Evolutionary conservation across 2,797 vertebrate species (phyloP).

Genomic region (Sphenodon punctatus): DNA sequence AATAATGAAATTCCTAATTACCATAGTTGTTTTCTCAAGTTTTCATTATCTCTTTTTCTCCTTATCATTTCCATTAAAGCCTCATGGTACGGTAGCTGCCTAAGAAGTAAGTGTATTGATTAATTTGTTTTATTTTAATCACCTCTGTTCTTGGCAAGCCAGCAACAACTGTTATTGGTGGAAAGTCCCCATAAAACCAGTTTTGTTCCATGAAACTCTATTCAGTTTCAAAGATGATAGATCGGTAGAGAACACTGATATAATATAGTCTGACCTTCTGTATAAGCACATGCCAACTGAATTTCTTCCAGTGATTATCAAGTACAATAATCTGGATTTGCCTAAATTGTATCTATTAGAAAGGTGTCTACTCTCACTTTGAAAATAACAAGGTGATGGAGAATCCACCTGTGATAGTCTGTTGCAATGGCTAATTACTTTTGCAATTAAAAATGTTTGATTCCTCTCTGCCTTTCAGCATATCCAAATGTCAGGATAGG

Average conservation of each 20-base stretch:
- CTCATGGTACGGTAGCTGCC: constrained; percentile 3
- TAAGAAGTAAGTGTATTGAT: constrained; percentile 9
- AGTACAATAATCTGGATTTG: neutral
- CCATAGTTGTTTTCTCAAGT: neutral
- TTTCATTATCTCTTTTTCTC: constrained; percentile 26
- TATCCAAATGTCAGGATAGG: no score
- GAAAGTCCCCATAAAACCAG: neutral
- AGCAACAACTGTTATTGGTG: no score
- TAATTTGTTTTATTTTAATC: neutral
- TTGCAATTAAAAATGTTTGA: no score
- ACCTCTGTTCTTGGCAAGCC: neutral
- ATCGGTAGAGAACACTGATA: neutral
- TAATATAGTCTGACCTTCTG: no score
- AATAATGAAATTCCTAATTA: constrained; percentile 10
- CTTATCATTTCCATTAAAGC: constrained; percentile 23
- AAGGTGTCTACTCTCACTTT: no score
- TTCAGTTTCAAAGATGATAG: neutral
- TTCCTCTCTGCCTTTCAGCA: no score
- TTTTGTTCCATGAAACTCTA: neutral
- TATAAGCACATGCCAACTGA: neutral
- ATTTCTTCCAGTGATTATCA: neutral
- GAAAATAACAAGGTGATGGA: no score
- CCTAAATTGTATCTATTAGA: no score
- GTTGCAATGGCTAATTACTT: no score
- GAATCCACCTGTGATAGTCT: no score